Conservation (phyloP, 2,797 vertebrate genomes). For the Buceros bicornis region DNA sequence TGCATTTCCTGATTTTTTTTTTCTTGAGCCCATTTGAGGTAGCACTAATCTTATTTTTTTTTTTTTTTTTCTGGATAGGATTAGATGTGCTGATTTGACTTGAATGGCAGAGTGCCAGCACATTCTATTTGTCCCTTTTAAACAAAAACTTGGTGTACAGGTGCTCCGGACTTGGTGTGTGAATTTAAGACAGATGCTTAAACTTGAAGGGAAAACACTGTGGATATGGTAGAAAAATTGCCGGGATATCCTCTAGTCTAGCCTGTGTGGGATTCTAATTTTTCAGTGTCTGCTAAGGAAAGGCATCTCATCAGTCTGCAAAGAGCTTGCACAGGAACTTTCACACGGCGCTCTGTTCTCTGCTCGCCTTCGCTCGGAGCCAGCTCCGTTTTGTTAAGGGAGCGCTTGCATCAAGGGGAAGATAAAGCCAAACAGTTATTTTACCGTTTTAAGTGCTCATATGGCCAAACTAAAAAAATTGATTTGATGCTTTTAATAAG, state of each 20-base stretch:
- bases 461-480: background rate
- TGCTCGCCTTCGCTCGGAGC: background rate
- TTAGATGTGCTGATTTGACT: background rate
- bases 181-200: slow-evolving; percentile 9
- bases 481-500: background rate
- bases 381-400: background rate
- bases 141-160: background rate
- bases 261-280: background rate
- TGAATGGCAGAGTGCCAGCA: slow-evolving; percentile 6
- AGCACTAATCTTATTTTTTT: background rate
- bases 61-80: background rate
- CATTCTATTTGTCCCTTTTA: background rate
- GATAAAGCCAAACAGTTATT: background rate
- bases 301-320: background rate
- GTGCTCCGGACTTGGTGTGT: background rate
- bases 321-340: background rate
- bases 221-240: background rate
- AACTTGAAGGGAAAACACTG: background rate
- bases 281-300: background rate
- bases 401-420: background rate
- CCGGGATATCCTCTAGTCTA: background rate
- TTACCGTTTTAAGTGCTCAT: background rate
- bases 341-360: background rate
- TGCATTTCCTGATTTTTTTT: slow-evolving; percentile 25
- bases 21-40: slow-evolving; percentile 2